phyloP scores from a whole-genome alignment of 2,888 invertebrate genomes.

The Lysandra coridon region DNA sequence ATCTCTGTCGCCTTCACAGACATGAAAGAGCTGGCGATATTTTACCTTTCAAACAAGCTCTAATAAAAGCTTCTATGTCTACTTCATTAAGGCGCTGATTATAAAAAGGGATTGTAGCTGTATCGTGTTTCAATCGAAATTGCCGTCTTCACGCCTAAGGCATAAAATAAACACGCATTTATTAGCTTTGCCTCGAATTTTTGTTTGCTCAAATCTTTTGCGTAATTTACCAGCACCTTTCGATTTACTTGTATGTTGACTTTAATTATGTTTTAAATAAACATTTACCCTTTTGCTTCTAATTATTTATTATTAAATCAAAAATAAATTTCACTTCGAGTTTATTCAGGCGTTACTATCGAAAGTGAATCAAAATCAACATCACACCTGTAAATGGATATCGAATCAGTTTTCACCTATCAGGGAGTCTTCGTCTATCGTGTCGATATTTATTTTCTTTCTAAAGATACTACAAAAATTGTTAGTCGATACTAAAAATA shows the following conservation, averaged over 20 bases:
- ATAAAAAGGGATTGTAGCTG: background rate
- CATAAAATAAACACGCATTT: slow-evolving; percentile 17
- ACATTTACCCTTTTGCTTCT: background rate
- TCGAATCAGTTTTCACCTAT: too few species aligned
- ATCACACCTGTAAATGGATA: too few species aligned
- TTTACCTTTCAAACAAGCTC: background rate
- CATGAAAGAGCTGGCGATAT: background rate
- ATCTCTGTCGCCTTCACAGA: slow-evolving; percentile 2
- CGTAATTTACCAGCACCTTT: slow-evolving; percentile 5
- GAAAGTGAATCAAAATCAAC: too few species aligned
- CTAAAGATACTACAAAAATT: background rate
- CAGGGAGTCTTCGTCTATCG: too few species aligned
- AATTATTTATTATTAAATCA: background rate
- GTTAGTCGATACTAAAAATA: background rate
- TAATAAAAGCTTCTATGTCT: background rate
- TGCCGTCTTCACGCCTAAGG: slow-evolving; percentile 4
- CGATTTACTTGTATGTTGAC: background rate
- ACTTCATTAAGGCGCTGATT: background rate
- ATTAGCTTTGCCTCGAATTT: slow-evolving; percentile 20
- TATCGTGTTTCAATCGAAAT: background rate
- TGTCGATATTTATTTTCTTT: too few species aligned
- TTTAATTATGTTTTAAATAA: background rate
- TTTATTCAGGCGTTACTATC: too few species aligned
- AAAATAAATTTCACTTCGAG: background rate
- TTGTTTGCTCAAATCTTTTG: slow-evolving; percentile 15